Evolutionary conservation across 2,888 invertebrate species (phyloP).

Genomic region (Iselma pallidipennis): DNA sequence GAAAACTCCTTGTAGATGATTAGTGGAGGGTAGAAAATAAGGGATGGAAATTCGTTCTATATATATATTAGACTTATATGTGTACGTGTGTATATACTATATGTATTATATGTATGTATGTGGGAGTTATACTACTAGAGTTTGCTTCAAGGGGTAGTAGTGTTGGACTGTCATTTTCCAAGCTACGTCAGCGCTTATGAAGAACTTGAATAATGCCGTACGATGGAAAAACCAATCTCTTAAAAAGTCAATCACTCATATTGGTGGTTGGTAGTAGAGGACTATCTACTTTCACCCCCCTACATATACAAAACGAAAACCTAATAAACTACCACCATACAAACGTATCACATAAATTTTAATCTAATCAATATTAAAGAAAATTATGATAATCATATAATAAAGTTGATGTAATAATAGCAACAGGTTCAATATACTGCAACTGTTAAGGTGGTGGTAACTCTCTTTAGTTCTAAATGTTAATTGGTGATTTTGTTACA

Average conservation of each 20-base stretch:
- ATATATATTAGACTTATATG: not conserved
- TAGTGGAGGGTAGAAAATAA: constrained; percentile 39
- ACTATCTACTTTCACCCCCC: constrained; percentile 7
- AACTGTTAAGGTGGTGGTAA: constrained; percentile 5
- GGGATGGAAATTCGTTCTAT: constrained; percentile 23
- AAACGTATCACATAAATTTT: not conserved
- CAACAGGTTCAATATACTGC: constrained; percentile 23
- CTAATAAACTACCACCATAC: constrained; percentile 7
- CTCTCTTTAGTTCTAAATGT: constrained; percentile 12
- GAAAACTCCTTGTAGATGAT: constrained; percentile 42
- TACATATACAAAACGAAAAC: constrained; percentile 12
- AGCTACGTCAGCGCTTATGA: constrained; percentile 50
- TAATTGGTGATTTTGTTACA: constrained; percentile 15
- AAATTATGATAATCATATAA: not conserved
- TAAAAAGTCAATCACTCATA: constrained; percentile 51
- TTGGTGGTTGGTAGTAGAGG: constrained; percentile 22
- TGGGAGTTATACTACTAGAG: not conserved
- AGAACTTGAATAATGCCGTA: constrained; percentile 46
- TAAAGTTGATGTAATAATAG: not conserved
- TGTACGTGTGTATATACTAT: not conserved
- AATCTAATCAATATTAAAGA: not conserved
- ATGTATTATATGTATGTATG: too few relatives aligned
- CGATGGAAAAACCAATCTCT: constrained; percentile 50
- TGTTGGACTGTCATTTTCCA: constrained; percentile 9
- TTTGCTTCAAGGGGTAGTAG: constrained; percentile 20